Base-by-base conservation (phyloP, 2,888 invertebrate genomes). In the Eupithecia subumbrata region DNA sequence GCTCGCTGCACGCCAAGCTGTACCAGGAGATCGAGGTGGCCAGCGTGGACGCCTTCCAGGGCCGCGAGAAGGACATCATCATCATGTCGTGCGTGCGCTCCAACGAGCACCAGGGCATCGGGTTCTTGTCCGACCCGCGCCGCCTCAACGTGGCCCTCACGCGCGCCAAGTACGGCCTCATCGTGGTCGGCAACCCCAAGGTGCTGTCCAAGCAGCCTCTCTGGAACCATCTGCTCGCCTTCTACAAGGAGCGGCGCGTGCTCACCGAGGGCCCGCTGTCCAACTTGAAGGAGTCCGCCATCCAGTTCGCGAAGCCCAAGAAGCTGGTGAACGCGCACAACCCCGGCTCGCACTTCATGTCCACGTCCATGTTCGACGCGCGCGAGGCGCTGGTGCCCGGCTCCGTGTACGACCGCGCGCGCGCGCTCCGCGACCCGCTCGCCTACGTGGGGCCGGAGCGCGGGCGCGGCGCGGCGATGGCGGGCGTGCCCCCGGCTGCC, bases 1-100 rank as follows among this genome's bases (percentile, higher is more conserved):
- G 99, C 16, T 98, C 99, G 16, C 95, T 99, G 74, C 99, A 99
- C 89, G 97, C 98, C 56, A 99, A 99, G 88, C 95, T 99, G 0
- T 99, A 99, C 89, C 97, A 99, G 93, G 99, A 99, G 89, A 99
- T 99, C 74, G 99, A 99, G 93, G 99, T 99, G 0, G 99, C 99
- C 12, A 99, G 99, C 92, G 99, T 99, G 5, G 99, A 99, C 91
- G 99, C 99, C 0, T 99, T 99, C 91, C 99, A 99, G 91, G 99
- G 99, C 0, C 96, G 99, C 70, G 99, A 99, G 89, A 99, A 99
- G 88, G 99, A 99, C 88, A 98, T 99, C 76, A 99, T 99, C 82
- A 99, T 99, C 73, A 98, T 99, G 97, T 99, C 99, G 0, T 99
- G 99, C 92, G 99, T 99, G 3, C 96, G 99, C 72, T 99, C 99